A percentile compares a stretch with the other conserved stretches of the same genome.
phyloP scores from a whole-genome alignment of 2,888 invertebrate genomes.

The Sphaeridia pumilis region DNA sequence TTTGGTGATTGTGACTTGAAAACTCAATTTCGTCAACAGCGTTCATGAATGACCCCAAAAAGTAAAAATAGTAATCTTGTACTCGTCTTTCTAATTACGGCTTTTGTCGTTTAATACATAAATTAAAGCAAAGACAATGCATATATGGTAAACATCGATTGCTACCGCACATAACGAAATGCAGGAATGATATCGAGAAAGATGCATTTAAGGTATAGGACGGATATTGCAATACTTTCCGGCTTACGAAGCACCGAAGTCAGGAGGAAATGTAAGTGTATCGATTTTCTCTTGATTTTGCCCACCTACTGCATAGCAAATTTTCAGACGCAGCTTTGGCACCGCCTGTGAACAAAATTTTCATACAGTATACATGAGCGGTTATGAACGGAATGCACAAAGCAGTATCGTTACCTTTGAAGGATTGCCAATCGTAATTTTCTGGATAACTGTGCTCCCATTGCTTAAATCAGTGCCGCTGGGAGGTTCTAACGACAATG shows the following conservation, averaged over 20 bases:
- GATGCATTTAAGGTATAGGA: slow-evolving; percentile 6
- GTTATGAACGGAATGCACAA: not conserved
- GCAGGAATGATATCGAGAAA: too few species aligned
- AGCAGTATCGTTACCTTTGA: slow-evolving; percentile 55
- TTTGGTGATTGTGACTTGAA: too few species aligned
- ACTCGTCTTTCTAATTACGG: too few species aligned
- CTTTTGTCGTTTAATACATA: too few species aligned
- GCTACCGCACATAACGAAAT: too few species aligned
- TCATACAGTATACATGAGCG: not conserved
- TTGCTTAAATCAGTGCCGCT: slow-evolving; percentile 75
- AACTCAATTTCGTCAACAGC: too few species aligned
- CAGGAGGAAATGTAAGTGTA: slow-evolving; percentile 72
- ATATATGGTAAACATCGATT: too few species aligned
- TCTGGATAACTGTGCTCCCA: slow-evolving; percentile 76
- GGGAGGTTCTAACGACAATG: slow-evolving; percentile 89
- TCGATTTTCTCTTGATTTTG: slow-evolving; percentile 78
- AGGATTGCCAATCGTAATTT: slow-evolving; percentile 79
- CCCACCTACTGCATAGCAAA: slow-evolving; percentile 73
- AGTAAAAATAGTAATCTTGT: too few species aligned
- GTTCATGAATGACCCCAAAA: too few species aligned
- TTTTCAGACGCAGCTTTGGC: slow-evolving; percentile 77
- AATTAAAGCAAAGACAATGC: too few species aligned
- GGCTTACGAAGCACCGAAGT: slow-evolving; percentile 30
- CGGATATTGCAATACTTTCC: slow-evolving; percentile 6
- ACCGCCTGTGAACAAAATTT: slow-evolving; percentile 50